Base-by-base conservation (phyloP, 2,797 vertebrate species). In the Novumbra hubbsi region DNA sequence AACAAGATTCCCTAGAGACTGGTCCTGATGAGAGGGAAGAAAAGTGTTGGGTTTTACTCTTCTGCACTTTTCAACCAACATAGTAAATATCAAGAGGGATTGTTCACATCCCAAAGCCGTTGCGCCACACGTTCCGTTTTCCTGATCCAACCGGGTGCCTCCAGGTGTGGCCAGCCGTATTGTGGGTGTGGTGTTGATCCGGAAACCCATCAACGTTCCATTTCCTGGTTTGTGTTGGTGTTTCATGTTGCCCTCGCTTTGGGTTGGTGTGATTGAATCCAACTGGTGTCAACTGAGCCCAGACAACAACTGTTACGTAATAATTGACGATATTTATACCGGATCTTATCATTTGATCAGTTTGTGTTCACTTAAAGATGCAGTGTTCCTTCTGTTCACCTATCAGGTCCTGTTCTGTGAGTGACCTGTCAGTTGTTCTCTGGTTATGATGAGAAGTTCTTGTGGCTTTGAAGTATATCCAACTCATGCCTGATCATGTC, bases 361-460 rank as follows among this genome's bases (percentile, higher is more conserved):
- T 72, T 45, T 32, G 64, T 27, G 60, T 41, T 30, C 11, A 14
- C 41, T 38, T 30, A 28, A n/a, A n/a, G 73, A 82, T 89, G 88
- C 81, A 76, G 83, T 79, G 80, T 87, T 80, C 66, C 80, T 78
- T 27, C 73, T 57, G 73, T 41, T 52, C 34, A 3, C 34, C 74
- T 80, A 81, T 81, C 78, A 15, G 75, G 62, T 45, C 79, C 66
- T 76, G 73, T 73, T 72, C 66, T 1, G 1, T 14, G 11, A 57
- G 62, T 73, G 16, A 76, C 73, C 73, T 73, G 28, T 41, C 73
- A 63, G 68, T 45, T 19, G 5, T 55, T 21, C 62, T 71, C 17
- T 41, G 71, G 70, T 76, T 6, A 9, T 6, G 3, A 32, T 14
- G 21, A 70, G 67, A 38, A 38, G 34, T 38, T 38, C 34, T 38